Base-by-base conservation (phyloP, 1,140 invertebrate species). In the Streblospio benedicti region DNA sequence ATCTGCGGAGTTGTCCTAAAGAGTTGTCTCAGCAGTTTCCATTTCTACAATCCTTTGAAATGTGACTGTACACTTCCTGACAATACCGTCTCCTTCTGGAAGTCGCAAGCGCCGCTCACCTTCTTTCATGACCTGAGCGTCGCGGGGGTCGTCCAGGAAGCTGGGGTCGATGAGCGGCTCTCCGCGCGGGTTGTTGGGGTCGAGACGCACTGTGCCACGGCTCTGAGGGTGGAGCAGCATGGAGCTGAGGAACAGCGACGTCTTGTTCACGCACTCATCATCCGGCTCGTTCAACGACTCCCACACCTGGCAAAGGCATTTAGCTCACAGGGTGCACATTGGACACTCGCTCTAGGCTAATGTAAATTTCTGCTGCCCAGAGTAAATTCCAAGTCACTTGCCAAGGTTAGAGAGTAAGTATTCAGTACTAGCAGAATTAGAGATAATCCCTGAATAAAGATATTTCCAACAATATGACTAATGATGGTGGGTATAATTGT, bases 51-150 rank as follows among this genome's bases (percentile, higher is more conserved):
- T n/a, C 2, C 44, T 49, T 27, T 62, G 47, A 35, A 57, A 62
- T 38, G 25, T 59, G 44, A 62, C 60, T 31, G 60, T 62, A 41
- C 60, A 62, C 23, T 47, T 59, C 33, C 57, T 45, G 18, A 62
- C 60, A 25, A 58, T 50, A n/a, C 54, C 60, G 31, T 62, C 60
- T 0, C 60, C 60, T 2, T 55, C 60, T 31, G n/a, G n/a, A n/a
- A n/a, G n/a, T n/a, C n/a, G n/a, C n/a, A n/a, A n/a, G n/a, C n/a
- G n/a, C n/a, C n/a, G n/a, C 25, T 32, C 31, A 50, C 50, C 56
- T 49, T 59, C 61, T 14, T 31, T 41, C 12, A 60, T 49, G 14
- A 59, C 56, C 35, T 20, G n/a, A 49, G 56, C 54, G 38, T 62
- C 43, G 14, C 32, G 25, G 23, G 55, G 23, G 18, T 62, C 23